Evolutionary conservation across 2,797 vertebrate genomes (phyloP), one percentile per base, ranked within the genome.

Genomic region (Menidia menidia): DNA sequence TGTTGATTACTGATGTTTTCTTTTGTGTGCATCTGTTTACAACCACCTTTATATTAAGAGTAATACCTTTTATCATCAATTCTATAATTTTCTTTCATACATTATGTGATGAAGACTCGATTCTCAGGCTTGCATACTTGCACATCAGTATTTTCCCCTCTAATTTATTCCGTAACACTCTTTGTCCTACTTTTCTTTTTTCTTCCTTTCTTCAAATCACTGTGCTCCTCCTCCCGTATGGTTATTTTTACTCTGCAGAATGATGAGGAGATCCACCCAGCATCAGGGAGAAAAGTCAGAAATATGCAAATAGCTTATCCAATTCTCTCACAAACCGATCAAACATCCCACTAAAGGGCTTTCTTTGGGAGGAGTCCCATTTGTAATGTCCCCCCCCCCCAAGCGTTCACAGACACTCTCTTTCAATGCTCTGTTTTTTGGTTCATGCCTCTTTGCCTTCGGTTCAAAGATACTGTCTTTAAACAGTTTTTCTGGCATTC

Each of bases 301-400:
- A 54, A 71, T 35, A 19, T 59, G 33, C 41, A 75, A 52, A 52
- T 11, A 48, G 54, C 63, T 33, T 55, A 25, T 35, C 59, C 60
- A 35, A 59, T 60, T 47, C 30, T 11, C 18, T 64, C 76, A 64
- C 52, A 81, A 80, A 47, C 39, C 71, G 76, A 76, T 74, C 39
- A 45, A 62, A 61, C 35, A 73, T 45, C 54, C 60, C 41, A 13
- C 32, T 31, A 71, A 62, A 71, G 70, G 51, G 43, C 47, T 75
- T 32, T 68, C 73, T 84, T 77, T 70, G 77, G 65, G 81, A 43
- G 70, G 45, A 6, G 73, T 89, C 84, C 82, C 85, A 59, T 76
- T 72, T 51, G 78, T 35, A 6, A 42, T 78, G 89, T 73, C 82
- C 90, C 67, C n/a, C n/a, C n/a, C n/a, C 25, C 39, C 32, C n/a